Evolutionary conservation across 2,113 vertebrate genomes (phyloP), one percentile per base, ranked within the genome.

Genomic region (Zingel zingel): DNA sequence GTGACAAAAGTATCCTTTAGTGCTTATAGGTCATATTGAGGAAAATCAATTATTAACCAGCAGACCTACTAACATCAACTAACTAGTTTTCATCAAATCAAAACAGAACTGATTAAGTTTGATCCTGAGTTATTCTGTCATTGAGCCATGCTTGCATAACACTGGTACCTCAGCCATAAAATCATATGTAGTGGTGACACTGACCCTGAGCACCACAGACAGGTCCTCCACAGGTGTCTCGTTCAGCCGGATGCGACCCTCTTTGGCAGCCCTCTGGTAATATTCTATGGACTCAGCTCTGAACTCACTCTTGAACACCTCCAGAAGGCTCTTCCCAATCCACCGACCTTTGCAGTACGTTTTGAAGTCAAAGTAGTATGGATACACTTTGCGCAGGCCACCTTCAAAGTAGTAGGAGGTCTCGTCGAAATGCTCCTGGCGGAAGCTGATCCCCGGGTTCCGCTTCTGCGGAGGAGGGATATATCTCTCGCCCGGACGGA

Each of bases 321-420:
- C 94, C 68, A 93, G 73, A 5, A 99, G 95, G 80, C 91, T 98
- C 89, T 93, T 97, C 54, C 98, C 98, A 59, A 99, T 89, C 98
- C 98, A 99, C 45, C 98, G 97, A 6, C 98, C 98, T 91, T 99
- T 99, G 86, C 98, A 99, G 88, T 99, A 99, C 1, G 97, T 97
- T 67, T 91, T 94, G 81, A 99, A 99, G 58, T 99, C 98, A 85
- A 96, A 99, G 81, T 95, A 98, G 90, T 99, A 99, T 0, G 98
- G 98, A 0, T 83, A 86, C 71, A 99, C 98, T 93, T 99, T 99
- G 45, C 98, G 96, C 65, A 99, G 95, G 0, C 98, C 98, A 0
- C 93, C 94, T 82, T 99, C 97, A 76, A 98, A 96, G 89, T 97
- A 99, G 84, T 98, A 99, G 2, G 95, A 95, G 6, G 98, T 97